Percentiles rank a stretch among this genome's conserved stretches.
Conservation (phyloP, 2,888 invertebrate genomes). For the Ptychoptera contaminata region DNA sequence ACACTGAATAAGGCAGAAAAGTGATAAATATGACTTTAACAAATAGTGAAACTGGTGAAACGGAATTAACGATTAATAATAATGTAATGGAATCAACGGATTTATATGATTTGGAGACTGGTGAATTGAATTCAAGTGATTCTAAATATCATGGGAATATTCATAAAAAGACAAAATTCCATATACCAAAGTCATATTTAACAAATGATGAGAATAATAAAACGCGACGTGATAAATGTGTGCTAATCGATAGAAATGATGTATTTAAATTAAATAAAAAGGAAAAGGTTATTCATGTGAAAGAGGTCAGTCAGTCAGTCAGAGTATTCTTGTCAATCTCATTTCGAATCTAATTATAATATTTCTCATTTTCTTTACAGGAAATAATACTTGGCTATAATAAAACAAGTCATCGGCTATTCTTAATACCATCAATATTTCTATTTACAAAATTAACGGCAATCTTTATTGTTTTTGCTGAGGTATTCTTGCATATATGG, state of each 20-base stretch:
- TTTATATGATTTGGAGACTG: neutral
- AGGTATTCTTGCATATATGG: conserved; percentile 47
- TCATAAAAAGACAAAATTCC: conserved; percentile 25
- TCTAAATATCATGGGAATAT: conserved; percentile 5
- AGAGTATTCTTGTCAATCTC: too few species aligned
- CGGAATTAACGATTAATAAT: too few species aligned
- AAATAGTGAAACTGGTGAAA: too few species aligned
- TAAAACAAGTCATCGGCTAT: conserved; percentile 33
- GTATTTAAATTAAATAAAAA: conserved; percentile 10
- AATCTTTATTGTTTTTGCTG: conserved; percentile 36
- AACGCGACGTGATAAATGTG: neutral
- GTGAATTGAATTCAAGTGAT: neutral
- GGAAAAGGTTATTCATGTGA: conserved; percentile 11
- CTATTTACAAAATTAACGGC: conserved; percentile 38
- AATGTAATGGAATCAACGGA: too few species aligned
- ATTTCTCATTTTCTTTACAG: conserved; percentile 15
- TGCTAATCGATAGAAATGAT: conserved; percentile 5
- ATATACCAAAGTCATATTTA: conserved; percentile 24
- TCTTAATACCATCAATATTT: conserved; percentile 43
- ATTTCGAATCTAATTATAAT: conserved; percentile 2
- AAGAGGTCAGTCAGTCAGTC: too few species aligned
- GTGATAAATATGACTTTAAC: too few species aligned
- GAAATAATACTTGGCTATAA: conserved; percentile 27
- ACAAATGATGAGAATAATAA: conserved; percentile 5
- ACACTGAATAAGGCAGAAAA: too few species aligned